These are phyloP conservation scores for Microchrysa polita DNA, from an alignment of 2,888 invertebrate genomes.

Conservation along the genomic window DNA sequence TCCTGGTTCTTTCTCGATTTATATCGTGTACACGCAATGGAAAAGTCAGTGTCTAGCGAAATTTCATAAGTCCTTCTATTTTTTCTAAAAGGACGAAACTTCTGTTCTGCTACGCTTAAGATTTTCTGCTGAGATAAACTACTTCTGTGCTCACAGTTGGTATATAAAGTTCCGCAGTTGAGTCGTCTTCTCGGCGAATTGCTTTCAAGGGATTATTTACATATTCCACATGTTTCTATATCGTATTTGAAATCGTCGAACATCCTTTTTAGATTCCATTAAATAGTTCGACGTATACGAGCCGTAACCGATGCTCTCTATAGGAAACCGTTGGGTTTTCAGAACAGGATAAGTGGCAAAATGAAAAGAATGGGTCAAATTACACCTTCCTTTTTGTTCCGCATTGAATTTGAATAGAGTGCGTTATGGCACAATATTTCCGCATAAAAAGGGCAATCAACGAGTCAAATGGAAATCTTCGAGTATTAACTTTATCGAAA, in stretches of 20 bases:
- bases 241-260: conserved; percentile 23
- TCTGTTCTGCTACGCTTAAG: not conserved
- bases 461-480: conserved; percentile 4
- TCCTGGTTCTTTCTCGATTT: not conserved
- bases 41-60: not conserved
- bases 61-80: not conserved
- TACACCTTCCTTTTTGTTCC: conserved; percentile 33
- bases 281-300: conserved; percentile 20
- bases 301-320: not conserved
- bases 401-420: conserved; percentile 36
- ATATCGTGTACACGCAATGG: not conserved
- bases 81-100: not conserved
- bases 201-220: conserved; percentile 17
- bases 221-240: not conserved
- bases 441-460: conserved; percentile 26
- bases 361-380: not conserved
- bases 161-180: conserved; percentile 8
- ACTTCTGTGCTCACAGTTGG: not conserved
- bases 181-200: not conserved
- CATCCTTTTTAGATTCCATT: conserved; percentile 22
- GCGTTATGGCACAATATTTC: conserved; percentile 34
- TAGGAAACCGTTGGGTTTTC: not conserved
- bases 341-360: not conserved
- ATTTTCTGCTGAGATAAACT: conserved; percentile 22
- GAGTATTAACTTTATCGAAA: conserved; percentile 17